Conservation (phyloP, 2,888 invertebrate genomes). For the Sinohyriopsis cumingii region DNA sequence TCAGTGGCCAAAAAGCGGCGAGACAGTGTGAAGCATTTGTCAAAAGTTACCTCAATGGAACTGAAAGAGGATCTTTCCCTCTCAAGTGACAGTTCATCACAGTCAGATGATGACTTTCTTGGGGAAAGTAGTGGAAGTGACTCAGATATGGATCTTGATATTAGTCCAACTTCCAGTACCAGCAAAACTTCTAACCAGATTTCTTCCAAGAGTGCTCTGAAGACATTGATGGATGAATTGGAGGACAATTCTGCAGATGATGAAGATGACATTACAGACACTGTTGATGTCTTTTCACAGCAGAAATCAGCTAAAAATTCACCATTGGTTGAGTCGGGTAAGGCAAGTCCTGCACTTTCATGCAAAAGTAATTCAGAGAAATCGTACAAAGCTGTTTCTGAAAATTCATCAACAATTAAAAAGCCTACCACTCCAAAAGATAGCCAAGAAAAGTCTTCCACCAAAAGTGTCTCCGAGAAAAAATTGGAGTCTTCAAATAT, state of each 20-base stretch:
- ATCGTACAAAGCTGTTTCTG: neutral
- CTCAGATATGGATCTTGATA: conserved; percentile 2
- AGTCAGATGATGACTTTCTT: conserved; percentile 6
- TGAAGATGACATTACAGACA: conserved; percentile 28
- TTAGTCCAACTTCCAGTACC: conserved; percentile 15
- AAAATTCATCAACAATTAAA: conserved; percentile 8
- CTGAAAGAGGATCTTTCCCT: conserved; percentile 27
- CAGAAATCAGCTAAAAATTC: conserved; percentile 1
- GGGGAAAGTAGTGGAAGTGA: conserved; percentile 12
- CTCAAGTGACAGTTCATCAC: conserved; percentile 21
- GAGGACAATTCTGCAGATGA: conserved; percentile 24
- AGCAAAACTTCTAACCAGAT: conserved; percentile 29
- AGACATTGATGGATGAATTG: conserved; percentile 31
- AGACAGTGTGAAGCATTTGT: conserved; percentile 8
- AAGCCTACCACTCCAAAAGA: conserved; percentile 14
- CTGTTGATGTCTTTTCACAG: conserved; percentile 29
- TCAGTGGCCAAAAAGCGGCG: neutral
- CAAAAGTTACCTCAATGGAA: conserved; percentile 28
- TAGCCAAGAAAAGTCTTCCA: conserved; percentile 1
- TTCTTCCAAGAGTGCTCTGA: conserved; percentile 25
- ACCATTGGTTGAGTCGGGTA: no score
- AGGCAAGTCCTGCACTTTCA: no score
- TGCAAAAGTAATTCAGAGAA: no score
- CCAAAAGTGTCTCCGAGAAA: conserved; percentile 7
- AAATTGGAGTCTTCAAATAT: neutral